A percentile compares a stretch with the other conserved stretches of the same genome.
phyloP scores from a whole-genome alignment of 1,140 invertebrate species.

The Pogonomyrmex californicus region DNA sequence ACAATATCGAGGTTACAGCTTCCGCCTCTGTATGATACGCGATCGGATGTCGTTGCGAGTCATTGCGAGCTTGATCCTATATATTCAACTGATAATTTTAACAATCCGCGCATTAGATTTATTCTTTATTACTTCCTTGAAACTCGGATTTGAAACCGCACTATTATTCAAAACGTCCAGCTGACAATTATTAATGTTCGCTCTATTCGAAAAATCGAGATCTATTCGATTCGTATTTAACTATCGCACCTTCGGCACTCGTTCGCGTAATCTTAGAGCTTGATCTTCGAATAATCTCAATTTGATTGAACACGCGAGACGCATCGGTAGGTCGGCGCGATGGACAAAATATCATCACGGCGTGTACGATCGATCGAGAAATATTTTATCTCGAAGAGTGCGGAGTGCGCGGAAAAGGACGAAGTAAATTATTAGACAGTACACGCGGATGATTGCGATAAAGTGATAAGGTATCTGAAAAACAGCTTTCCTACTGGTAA shows the following conservation, averaged over 20 bases:
- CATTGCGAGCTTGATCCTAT: slow-evolving; percentile 5
- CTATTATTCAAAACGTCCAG: not conserved
- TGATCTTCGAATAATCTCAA: slow-evolving; percentile 28
- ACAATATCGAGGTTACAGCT: slow-evolving; percentile 56
- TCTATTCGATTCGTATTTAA: not conserved
- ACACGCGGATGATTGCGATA: slow-evolving; percentile 68
- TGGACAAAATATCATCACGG: slow-evolving; percentile 47
- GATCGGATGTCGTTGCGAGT: slow-evolving; percentile 24
- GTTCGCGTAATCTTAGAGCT: not conserved
- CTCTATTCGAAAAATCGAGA: not conserved
- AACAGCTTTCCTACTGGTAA: slow-evolving; percentile 78
- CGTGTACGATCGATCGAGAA: slow-evolving; percentile 50
- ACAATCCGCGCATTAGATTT: slow-evolving; percentile 10
- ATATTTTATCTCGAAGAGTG: slow-evolving; percentile 56
- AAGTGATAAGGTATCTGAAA: slow-evolving; percentile 83
- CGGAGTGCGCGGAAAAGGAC: not conserved
- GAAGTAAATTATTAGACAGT: slow-evolving; percentile 47
- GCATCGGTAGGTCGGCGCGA: not conserved
- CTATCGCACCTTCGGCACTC: not conserved
- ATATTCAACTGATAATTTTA: not conserved
- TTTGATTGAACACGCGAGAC: slow-evolving; percentile 28
- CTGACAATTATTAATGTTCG: not conserved
- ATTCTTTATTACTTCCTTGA: slow-evolving; percentile 22
- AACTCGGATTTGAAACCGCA: not conserved
- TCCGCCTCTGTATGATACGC: slow-evolving; percentile 54